Evolutionary conservation across 2,888 invertebrate genomes (phyloP).

Genomic region (Diaphora mendica): DNA sequence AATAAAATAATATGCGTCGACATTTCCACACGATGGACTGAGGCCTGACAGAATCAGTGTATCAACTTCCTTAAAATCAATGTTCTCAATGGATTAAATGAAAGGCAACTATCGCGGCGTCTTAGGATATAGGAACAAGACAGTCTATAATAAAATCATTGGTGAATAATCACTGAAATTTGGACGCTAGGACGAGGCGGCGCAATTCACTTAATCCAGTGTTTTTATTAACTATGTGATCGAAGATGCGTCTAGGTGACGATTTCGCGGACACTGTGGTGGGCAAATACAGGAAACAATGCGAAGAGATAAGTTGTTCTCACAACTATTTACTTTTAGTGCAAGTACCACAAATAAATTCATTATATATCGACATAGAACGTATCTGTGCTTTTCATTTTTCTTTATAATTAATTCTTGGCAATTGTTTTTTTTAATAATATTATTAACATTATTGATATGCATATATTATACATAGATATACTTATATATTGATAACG

Average conservation of each 20-base stretch:
- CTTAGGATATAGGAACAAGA: conserved; percentile 80
- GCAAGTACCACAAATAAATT: conserved; percentile 43
- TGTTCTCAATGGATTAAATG: conserved; percentile 76
- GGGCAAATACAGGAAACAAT: conserved; percentile 49
- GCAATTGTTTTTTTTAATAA: conserved; percentile 19
- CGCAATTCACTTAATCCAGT: conserved; percentile 80
- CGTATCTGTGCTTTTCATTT: conserved; percentile 22
- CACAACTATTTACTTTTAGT: conserved; percentile 50
- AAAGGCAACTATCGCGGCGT: conserved; percentile 66
- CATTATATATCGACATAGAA: conserved; percentile 7
- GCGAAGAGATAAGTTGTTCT: conserved; percentile 49
- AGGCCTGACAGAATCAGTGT: conserved; percentile 65
- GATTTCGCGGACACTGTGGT: conserved; percentile 37
- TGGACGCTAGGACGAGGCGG: conserved; percentile 65
- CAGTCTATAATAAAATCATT: conserved; percentile 82
- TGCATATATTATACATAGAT: conserved; percentile 8
- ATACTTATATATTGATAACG: conserved; percentile 20
- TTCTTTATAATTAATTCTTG: conserved; percentile 22
- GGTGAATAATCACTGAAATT: conserved; percentile 84
- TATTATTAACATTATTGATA: conserved; percentile 32
- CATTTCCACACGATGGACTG: conserved; percentile 69
- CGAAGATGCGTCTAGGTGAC: conserved; percentile 79
- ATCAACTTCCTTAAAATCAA: conserved; percentile 49
- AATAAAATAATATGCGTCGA: conserved; percentile 38
- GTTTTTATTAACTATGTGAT: conserved; percentile 67